phyloP scores from a whole-genome alignment of 2,113 vertebrate species.

The Mungos mungo region DNA sequence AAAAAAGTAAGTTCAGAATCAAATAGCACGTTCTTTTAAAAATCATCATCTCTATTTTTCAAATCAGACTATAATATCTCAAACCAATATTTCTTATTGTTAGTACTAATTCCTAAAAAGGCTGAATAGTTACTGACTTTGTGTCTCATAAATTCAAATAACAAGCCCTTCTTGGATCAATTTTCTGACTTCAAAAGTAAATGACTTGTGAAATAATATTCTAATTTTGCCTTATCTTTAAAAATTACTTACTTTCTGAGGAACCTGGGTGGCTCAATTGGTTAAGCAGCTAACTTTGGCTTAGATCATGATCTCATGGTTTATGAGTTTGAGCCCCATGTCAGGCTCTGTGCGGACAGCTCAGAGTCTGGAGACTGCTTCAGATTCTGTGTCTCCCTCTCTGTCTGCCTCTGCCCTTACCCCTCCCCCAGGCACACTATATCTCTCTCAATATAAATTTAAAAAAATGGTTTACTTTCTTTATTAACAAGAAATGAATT shows the following conservation, averaged over 20 bases:
- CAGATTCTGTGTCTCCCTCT: no score
- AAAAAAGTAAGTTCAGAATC: conserved; percentile 52
- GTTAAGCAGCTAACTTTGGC: no score
- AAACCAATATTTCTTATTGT: conserved; percentile 44
- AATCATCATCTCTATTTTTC: conserved; percentile 41
- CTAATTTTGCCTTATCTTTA: conserved; percentile 55
- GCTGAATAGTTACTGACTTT: conserved; percentile 42
- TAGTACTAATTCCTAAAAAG: conserved; percentile 42
- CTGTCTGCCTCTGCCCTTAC: no score
- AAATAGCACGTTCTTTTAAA: conserved; percentile 58
- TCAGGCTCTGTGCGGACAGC: no score
- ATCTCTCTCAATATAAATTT: no score
- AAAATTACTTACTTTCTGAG: conserved; percentile 35
- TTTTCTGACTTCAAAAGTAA: conserved; percentile 65
- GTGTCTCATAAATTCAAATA: conserved; percentile 60
- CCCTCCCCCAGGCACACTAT: no score
- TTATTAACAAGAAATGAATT: conserved; percentile 47
- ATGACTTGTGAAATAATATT: conserved; percentile 59
- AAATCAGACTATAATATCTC: conserved; percentile 30
- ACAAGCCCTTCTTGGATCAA: conserved; percentile 43
- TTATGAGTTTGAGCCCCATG: no score
- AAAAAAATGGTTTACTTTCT: neutral
- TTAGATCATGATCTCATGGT: no score
- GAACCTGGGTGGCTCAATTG: no score
- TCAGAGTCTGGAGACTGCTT: no score